A percentile compares a stretch with the other conserved stretches of the same genome.
Evolutionary conservation across 2,888 invertebrate species (phyloP).

Genomic region (Xestia c-nigrum): DNA sequence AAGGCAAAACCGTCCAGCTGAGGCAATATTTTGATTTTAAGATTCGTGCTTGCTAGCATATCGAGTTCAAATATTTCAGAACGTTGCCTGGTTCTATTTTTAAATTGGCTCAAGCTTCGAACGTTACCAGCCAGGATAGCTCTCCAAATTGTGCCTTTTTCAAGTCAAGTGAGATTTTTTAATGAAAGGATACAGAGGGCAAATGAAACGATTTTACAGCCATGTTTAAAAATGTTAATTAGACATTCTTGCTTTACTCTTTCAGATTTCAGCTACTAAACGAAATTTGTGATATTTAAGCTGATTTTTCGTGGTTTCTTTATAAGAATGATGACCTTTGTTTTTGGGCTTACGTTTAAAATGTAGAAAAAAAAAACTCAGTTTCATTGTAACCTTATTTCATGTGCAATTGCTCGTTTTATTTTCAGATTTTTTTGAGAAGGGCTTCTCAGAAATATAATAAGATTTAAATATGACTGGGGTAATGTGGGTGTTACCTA

Average conservation of each 20-base stretch:
- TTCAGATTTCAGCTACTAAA: neutral
- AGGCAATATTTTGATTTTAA: neutral
- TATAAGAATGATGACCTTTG: neutral
- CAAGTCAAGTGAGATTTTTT: neutral
- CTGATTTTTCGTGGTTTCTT: neutral
- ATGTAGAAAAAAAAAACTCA: neutral
- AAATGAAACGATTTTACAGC: conserved; percentile 4
- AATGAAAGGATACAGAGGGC: neutral
- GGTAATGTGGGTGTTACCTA: neutral
- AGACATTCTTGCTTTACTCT: conserved; percentile 2
- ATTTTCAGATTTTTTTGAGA: neutral
- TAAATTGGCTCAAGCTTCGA: neutral
- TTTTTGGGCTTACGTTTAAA: neutral
- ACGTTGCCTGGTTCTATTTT: neutral
- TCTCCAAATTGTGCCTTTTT: conserved; percentile 19
- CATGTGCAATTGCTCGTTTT: neutral
- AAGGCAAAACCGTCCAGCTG: neutral
- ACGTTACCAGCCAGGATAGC: neutral
- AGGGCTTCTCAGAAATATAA: neutral
- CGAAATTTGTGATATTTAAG: conserved; percentile 7
- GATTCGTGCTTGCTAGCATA: neutral
- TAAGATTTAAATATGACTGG: neutral
- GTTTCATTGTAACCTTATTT: neutral
- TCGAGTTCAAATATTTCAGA: neutral
- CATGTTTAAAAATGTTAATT: conserved; percentile 16